Percentiles rank a stretch among this genome's conserved stretches.
Conservation (phyloP, 1,140 invertebrate genomes). For the Scaptomyza pallida region DNA sequence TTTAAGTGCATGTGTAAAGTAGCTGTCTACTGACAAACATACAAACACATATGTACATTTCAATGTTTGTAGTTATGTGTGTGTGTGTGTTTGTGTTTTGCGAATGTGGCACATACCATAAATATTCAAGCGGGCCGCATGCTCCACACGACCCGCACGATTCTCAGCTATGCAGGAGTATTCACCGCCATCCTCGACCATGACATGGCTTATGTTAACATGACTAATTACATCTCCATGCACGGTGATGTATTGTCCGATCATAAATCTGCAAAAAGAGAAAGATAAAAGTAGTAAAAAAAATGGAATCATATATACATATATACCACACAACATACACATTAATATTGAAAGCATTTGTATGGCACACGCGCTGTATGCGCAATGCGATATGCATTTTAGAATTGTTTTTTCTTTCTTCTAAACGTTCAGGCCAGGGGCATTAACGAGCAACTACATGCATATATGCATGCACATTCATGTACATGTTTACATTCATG, state of each 20-base stretch:
- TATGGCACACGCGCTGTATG: slow-evolving; percentile 48
- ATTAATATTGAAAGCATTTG: slow-evolving; percentile 65
- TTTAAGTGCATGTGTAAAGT: slow-evolving; percentile 77
- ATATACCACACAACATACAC: slow-evolving; percentile 43
- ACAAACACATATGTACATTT: slow-evolving; percentile 11
- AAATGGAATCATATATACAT: too few relatives aligned
- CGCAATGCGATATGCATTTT: slow-evolving; percentile 60
- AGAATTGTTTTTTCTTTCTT: slow-evolving; percentile 44
- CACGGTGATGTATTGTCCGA: slow-evolving; percentile 92
- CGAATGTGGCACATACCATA: slow-evolving; percentile 88
- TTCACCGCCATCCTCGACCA: slow-evolving; percentile 94
- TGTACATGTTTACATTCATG: not conserved
- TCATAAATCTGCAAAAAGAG: slow-evolving; percentile 87
- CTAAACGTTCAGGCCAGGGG: slow-evolving; percentile 47
- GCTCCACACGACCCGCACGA: slow-evolving; percentile 89
- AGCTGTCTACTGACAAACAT: slow-evolving; percentile 42
- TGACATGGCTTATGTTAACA: slow-evolving; percentile 93
- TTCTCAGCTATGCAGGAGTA: slow-evolving; percentile 93
- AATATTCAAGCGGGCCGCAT: slow-evolving; percentile 92
- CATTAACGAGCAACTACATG: slow-evolving; percentile 50
- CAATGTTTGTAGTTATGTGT: slow-evolving; percentile 19
- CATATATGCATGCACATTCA: not conserved
- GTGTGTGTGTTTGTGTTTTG: slow-evolving; percentile 23
- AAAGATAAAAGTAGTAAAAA: slow-evolving; percentile 9
- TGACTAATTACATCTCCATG: slow-evolving; percentile 94